phyloP scores from a whole-genome alignment of 2,888 invertebrate genomes.

The Stenolophus ochropezus region DNA sequence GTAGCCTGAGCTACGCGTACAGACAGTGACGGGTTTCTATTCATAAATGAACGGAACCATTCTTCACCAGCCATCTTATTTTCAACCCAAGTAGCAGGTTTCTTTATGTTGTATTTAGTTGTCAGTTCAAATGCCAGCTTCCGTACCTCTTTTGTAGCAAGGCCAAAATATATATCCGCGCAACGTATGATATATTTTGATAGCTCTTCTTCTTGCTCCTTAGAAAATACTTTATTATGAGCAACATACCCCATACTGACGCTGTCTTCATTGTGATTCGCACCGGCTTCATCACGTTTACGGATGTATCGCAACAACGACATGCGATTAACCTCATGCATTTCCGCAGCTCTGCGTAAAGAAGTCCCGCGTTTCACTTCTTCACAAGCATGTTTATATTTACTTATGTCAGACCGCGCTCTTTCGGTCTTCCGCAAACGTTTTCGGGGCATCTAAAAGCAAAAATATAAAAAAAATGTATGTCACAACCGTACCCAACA shows the following conservation, averaged over 20 bases:
- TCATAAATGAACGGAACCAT: conserved; percentile 60
- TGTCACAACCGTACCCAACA: conserved; percentile 21
- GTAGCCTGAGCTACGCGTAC: not conserved
- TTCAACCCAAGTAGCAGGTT: conserved; percentile 63
- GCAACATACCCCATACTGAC: conserved; percentile 61
- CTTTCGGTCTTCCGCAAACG: not conserved
- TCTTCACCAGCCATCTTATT: conserved; percentile 64
- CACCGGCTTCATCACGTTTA: not conserved
- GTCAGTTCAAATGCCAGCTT: conserved; percentile 63
- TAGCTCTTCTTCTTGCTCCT: conserved; percentile 59
- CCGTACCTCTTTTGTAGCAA: conserved; percentile 62
- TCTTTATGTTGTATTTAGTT: conserved; percentile 61
- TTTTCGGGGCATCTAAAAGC: conserved; percentile 42
- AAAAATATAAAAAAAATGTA: not conserved
- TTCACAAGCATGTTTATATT: conserved; percentile 37
- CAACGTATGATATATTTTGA: conserved; percentile 62
- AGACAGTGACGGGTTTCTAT: not conserved
- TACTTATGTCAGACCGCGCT: conserved; percentile 29
- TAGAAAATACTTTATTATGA: conserved; percentile 59
- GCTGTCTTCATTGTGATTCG: not conserved
- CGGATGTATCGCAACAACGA: not conserved
- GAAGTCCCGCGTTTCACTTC: conserved; percentile 28
- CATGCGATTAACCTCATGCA: conserved; percentile 33
- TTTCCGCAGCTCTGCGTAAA: conserved; percentile 52
- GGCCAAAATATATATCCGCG: conserved; percentile 63